Evolutionary conservation across 2,797 vertebrate genomes (phyloP).

Genomic region (Ctenopoma kingsleyae): DNA sequence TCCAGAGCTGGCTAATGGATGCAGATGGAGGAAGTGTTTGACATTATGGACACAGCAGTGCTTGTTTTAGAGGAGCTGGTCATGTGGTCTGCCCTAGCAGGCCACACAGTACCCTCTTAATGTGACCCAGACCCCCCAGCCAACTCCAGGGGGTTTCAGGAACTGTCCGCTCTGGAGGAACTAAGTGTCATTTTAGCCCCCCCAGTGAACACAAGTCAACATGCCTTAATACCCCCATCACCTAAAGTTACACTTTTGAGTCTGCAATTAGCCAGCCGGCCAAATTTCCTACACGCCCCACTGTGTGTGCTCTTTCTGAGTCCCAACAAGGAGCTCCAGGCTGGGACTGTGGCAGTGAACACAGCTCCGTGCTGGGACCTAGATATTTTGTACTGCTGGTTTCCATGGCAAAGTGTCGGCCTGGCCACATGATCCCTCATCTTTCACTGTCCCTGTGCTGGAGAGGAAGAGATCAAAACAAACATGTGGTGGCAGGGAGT

Average conservation of each 20-base stretch:
- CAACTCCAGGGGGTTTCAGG: constrained; percentile 74
- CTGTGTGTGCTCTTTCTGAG: constrained; percentile 45
- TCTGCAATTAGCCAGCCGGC: constrained; percentile 77
- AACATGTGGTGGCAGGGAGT: constrained; percentile 80
- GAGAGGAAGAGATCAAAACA: constrained; percentile 85
- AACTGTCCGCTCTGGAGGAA: constrained; percentile 76
- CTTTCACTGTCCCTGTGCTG: constrained; percentile 82
- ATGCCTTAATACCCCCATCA: constrained; percentile 82
- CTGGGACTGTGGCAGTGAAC: background rate
- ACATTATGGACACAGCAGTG: constrained; percentile 81
- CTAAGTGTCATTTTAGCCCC: constrained; percentile 79
- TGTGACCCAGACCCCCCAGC: constrained; percentile 76
- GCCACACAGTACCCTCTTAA: constrained; percentile 74
- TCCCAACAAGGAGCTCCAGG: constrained; percentile 37
- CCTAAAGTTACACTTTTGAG: constrained; percentile 83
- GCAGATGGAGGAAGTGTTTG: constrained; percentile 82
- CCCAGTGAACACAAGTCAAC: constrained; percentile 83
- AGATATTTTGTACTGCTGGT: constrained; percentile 39
- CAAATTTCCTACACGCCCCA: constrained; percentile 53
- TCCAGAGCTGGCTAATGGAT: constrained; percentile 72
- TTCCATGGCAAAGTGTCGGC: constrained; percentile 60
- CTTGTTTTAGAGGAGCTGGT: constrained; percentile 79
- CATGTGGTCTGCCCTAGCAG: constrained; percentile 69
- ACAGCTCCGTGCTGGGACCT: constrained; percentile 37
- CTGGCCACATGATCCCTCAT: constrained; percentile 79